Percentiles rank a stretch among this genome's conserved stretches.
These are phyloP conservation scores for Manis pentadactyla DNA, from an alignment of 2,797 vertebrate species.

Conservation along the genomic window DNA sequence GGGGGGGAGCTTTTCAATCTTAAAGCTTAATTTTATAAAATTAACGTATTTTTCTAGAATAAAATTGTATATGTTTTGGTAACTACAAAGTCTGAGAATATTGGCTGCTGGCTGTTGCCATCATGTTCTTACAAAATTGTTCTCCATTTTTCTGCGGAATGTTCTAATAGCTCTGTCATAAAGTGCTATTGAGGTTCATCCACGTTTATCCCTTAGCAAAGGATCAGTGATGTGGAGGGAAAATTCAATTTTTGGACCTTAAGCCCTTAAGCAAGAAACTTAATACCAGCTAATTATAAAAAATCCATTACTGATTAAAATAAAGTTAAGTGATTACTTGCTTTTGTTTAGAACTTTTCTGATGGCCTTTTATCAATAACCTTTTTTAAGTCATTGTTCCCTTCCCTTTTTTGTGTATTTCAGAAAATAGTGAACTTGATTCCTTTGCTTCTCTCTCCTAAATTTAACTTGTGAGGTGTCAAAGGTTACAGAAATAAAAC, in stretches of 20 bases:
- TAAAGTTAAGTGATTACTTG: constrained; percentile 68
- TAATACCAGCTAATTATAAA: constrained; percentile 71
- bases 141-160: constrained; percentile 24
- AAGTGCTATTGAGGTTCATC: constrained; percentile 2
- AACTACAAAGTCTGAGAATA: constrained; percentile 72
- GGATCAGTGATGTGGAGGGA: neutral
- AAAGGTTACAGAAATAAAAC: constrained; percentile 80
- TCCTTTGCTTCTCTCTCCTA: constrained; percentile 22
- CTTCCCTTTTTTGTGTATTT: constrained; percentile 41
- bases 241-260: constrained; percentile 49
- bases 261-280: constrained; percentile 56
- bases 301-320: constrained; percentile 70
- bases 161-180: neutral
- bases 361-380: constrained; percentile 73
- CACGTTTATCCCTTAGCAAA: constrained; percentile 15
- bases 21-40: constrained; percentile 87
- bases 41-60: constrained; percentile 89
- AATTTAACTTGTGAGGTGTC: constrained; percentile 22
- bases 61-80: constrained; percentile 86
- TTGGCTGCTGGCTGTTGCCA: constrained; percentile 59
- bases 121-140: constrained; percentile 68
- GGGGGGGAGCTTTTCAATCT: constrained; percentile 72
- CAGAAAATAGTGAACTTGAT: constrained; percentile 36
- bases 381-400: constrained; percentile 77
- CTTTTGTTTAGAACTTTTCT: constrained; percentile 77